A percentile compares a stretch with the other conserved stretches of the same genome.
These are phyloP conservation scores for Spermophilus dauricus DNA, from an alignment of 2,113 vertebrate species.

Conservation along the genomic window DNA sequence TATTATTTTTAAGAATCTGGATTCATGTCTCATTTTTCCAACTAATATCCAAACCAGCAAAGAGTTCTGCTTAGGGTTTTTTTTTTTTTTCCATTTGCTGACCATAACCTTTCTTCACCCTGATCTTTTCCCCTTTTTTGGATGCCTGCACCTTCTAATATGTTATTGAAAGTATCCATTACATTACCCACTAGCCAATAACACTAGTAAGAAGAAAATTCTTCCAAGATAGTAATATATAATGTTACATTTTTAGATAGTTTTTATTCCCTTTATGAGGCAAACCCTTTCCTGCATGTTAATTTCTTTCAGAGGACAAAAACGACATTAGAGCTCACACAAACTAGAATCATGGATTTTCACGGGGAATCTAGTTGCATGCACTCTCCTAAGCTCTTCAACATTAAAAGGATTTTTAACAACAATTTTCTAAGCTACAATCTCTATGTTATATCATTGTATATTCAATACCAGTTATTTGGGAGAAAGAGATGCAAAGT, in stretches of 20 bases:
- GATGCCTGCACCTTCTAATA: not conserved
- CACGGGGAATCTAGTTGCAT: not conserved
- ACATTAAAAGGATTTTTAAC: not conserved
- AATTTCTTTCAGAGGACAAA: conserved; percentile 16
- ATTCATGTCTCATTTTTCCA: conserved; percentile 43
- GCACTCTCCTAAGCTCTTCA: not conserved
- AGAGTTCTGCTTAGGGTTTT: not conserved
- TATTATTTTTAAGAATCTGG: conserved; percentile 30
- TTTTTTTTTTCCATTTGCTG: conserved; percentile 3
- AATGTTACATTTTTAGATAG: not conserved
- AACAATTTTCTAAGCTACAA: not conserved
- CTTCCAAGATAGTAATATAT: not conserved
- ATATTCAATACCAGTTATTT: not conserved
- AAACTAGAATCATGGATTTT: conserved; percentile 39
- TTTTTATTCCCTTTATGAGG: conserved; percentile 1
- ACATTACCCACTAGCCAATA: not conserved
- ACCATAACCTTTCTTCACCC: not conserved
- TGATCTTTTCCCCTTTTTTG: not conserved
- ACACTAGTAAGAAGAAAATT: not conserved
- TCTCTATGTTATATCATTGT: not conserved
- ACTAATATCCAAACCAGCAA: conserved; percentile 36
- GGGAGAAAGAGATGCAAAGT: not conserved
- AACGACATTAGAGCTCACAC: not conserved
- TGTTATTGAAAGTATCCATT: conserved; percentile 3
- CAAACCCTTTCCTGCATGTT: conserved; percentile 3